phyloP scores from a whole-genome alignment of 2,888 invertebrate genomes.

The Hyposoter didymator region DNA sequence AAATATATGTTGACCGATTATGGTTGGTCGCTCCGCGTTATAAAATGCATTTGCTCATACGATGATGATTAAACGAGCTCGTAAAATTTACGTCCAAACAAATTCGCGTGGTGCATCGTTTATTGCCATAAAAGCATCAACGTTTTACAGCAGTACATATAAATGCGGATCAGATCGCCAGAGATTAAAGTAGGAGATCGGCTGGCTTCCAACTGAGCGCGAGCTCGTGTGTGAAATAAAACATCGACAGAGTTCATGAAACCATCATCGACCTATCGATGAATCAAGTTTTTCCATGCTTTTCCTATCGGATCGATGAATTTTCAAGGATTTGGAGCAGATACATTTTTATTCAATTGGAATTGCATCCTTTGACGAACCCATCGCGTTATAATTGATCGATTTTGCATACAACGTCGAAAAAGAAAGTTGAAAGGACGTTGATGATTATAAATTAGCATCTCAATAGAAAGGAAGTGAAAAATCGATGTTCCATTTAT shows the following conservation, averaged over 20 bases:
- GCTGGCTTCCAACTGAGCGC: conserved; percentile 41
- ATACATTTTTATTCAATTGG: not conserved
- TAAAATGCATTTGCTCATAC: conserved; percentile 7
- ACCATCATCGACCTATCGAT: conserved; percentile 34
- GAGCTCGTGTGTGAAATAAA: conserved; percentile 15
- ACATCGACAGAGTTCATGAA: conserved; percentile 9
- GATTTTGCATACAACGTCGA: too few species aligned
- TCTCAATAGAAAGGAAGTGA: not conserved
- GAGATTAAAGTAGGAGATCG: conserved; percentile 6
- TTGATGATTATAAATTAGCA: not conserved
- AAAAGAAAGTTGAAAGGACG: too few species aligned
- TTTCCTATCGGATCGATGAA: not conserved
- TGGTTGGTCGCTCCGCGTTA: not conserved
- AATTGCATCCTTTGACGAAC: not conserved
- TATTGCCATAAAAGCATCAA: conserved; percentile 36
- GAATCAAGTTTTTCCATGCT: not conserved
- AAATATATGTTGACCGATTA: not conserved
- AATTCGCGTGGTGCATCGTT: conserved; percentile 29
- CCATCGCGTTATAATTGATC: not conserved
- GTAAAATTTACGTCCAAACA: conserved; percentile 31
- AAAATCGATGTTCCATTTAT: not conserved
- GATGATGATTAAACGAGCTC: conserved; percentile 26
- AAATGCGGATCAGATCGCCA: conserved; percentile 11
- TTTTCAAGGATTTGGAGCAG: not conserved
- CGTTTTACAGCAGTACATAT: not conserved